A percentile compares a stretch with the other conserved stretches of the same genome.
Conservation (phyloP, 2,113 vertebrate genomes). For the Pithys albifrons region DNA sequence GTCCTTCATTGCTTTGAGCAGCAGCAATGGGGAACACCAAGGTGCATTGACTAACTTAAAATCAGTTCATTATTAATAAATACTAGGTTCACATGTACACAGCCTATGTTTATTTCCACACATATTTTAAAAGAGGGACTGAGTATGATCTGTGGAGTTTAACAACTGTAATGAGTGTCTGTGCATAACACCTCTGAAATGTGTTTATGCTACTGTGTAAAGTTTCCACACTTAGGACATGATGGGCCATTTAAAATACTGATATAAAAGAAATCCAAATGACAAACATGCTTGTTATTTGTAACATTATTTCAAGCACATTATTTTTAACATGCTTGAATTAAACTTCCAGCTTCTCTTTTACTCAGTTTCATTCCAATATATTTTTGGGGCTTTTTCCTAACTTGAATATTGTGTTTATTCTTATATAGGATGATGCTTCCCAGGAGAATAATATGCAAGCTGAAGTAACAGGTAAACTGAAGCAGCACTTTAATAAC, state of each 20-base stretch:
- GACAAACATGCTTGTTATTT: background rate
- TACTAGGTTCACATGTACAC: background rate
- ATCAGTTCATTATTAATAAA: background rate
- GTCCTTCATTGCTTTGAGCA: background rate
- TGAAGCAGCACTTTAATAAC: slow-evolving; percentile 94
- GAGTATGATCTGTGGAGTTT: background rate
- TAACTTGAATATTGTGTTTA: background rate
- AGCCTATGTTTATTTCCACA: background rate
- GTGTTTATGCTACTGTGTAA: background rate
- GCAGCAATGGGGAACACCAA: background rate
- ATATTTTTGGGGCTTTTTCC: fast-evolving
- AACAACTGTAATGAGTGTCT: background rate
- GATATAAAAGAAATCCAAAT: background rate
- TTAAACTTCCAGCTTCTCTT: background rate
- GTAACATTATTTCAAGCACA: background rate
- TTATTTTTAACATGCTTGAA: background rate
- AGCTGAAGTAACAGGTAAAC: slow-evolving; percentile 94
- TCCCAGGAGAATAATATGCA: slow-evolving; percentile 93
- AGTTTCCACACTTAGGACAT: background rate
- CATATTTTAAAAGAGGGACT: background rate
- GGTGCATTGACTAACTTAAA: background rate
- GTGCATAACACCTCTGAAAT: background rate
- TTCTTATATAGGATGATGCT: slow-evolving; percentile 81
- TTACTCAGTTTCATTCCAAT: background rate
- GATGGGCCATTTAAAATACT: background rate